These are phyloP conservation scores for Acronicta leporina DNA, from an alignment of 2,888 invertebrate genomes.

Conservation along the genomic window DNA sequence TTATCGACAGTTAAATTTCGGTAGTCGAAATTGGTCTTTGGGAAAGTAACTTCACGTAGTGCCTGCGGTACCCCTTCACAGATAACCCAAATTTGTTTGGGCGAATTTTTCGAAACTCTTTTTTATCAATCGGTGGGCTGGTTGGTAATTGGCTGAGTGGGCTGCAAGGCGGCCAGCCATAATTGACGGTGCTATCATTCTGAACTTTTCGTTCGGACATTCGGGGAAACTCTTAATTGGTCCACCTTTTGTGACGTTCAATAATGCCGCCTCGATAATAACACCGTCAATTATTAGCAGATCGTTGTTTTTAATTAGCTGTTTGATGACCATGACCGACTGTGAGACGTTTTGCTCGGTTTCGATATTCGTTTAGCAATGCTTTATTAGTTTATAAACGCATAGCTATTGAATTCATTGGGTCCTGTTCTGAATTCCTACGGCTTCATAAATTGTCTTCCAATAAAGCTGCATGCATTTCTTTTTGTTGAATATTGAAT, in stretches of 20 bases:
- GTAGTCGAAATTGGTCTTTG: conserved; percentile 70
- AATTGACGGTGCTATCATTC: conserved; percentile 87
- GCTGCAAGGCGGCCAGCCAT: conserved; percentile 77
- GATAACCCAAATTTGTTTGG: conserved; percentile 85
- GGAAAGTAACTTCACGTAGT: conserved; percentile 67
- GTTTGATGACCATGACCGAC: conserved; percentile 63
- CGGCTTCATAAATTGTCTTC: conserved; percentile 33
- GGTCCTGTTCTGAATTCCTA: conserved; percentile 25
- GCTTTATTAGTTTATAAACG: conserved; percentile 45
- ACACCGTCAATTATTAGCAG: conserved; percentile 84
- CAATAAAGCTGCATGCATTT: conserved; percentile 15
- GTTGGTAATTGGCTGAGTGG: conserved; percentile 83
- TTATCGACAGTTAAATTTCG: conserved; percentile 71
- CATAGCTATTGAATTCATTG: conserved; percentile 28
- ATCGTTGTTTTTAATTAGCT: conserved; percentile 83
- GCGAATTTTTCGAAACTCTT: conserved; percentile 84
- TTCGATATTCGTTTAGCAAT: conserved; percentile 39
- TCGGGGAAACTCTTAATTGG: conserved; percentile 89
- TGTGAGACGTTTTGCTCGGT: conserved; percentile 58
- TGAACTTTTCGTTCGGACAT: conserved; percentile 84
- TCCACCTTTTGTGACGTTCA: conserved; percentile 85
- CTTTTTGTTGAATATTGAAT: conserved; percentile 33
- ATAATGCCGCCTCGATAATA: conserved; percentile 86
- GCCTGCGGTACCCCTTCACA: conserved; percentile 70
- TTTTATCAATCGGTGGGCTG: conserved; percentile 84